phyloP scores from a whole-genome alignment of 1,140 invertebrate genomes.

The Calosoma granatense region DNA sequence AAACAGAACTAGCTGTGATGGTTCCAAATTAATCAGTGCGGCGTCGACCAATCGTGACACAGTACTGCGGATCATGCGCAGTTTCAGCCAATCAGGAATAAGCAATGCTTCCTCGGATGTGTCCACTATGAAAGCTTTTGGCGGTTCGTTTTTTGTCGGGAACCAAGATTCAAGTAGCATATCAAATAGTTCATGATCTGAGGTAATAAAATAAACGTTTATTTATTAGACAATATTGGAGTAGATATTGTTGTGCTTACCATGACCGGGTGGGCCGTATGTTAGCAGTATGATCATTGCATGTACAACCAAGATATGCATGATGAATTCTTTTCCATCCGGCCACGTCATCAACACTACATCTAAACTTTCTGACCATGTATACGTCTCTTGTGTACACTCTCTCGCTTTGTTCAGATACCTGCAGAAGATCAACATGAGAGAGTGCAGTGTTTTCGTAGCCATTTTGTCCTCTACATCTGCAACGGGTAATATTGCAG shows the following conservation, averaged over 20 bases:
- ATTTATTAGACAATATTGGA: background rate
- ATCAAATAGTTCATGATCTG: slow-evolving; percentile 43
- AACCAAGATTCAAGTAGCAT: slow-evolving; percentile 72
- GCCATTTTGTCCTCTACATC: slow-evolving; percentile 39
- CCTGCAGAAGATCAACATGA: slow-evolving; percentile 67
- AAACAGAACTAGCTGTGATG: slow-evolving; percentile 84
- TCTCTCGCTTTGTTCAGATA: slow-evolving; percentile 60
- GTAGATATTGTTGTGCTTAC: slow-evolving; percentile 19
- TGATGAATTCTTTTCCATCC: slow-evolving; percentile 68
- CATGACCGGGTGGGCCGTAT: slow-evolving; percentile 49
- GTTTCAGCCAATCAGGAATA: slow-evolving; percentile 88
- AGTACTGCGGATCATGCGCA: slow-evolving; percentile 84
- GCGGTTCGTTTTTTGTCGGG: slow-evolving; percentile 49
- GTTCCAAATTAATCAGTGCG: slow-evolving; percentile 76
- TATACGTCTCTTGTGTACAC: slow-evolving; percentile 51
- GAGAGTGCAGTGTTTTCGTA: slow-evolving; percentile 57
- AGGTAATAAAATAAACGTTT: slow-evolving; percentile 11
- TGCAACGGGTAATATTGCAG: slow-evolving; percentile 64
- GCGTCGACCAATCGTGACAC: slow-evolving; percentile 74
- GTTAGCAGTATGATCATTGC: slow-evolving; percentile 90
- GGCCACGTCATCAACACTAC: slow-evolving; percentile 72
- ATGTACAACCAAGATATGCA: slow-evolving; percentile 85
- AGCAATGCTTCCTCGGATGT: slow-evolving; percentile 78
- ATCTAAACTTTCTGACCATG: slow-evolving; percentile 59
- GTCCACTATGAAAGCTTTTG: slow-evolving; percentile 72